Base-by-base conservation (phyloP, 2,888 invertebrate species). In the Diplolepis rosae region DNA sequence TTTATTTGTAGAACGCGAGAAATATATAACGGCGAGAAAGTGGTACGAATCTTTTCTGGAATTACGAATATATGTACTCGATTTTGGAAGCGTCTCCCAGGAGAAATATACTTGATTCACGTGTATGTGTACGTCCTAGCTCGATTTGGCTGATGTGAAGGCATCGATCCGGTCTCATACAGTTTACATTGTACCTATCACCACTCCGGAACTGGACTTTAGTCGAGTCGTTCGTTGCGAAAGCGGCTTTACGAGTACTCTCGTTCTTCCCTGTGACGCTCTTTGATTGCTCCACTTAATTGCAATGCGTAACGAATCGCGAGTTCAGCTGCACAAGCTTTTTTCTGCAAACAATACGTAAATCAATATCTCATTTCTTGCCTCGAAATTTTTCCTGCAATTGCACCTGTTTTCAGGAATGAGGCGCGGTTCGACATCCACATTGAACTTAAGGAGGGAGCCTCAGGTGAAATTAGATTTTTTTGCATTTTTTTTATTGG, bases 121-220 rank as follows among this genome's bases (percentile, higher is more conserved):
- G 22, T 39, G 18, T 45, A 22, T 54, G 30, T 35, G 24, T 61
- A 39, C 35, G 73, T 69, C 71, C 69, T 72, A 74, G 74, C 76
- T 76, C 76, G 76, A 76, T 76, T 76, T 74, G 74, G 76, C 76
- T 74, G 76, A 76, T 74, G 61, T 39, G 61, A 72, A 76, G 71
- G 74, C 76, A 74, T 72, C 74, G 72, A 76, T 76, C 76, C 73
- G 76, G 69, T 70, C 72, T 73, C 73, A 65, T 73, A 71, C 70
- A 76, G 76, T 76, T 76, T 76, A 73, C 72, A 73, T 71, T 67
- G 76, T 73, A 71, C 61, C 61, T 61, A 61, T 61, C 56, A 61
- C 56, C 24, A 61, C 61, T 61, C 61, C 61, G 61, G 61, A 61
- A 61, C 61, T 61, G 61, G 61, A 61, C 61, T 61, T 61, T 61